A percentile compares a stretch with the other conserved stretches of the same genome.
These are phyloP conservation scores for Leucophenga maculata DNA, from an alignment of 2,888 invertebrate genomes.

Conservation along the genomic window DNA sequence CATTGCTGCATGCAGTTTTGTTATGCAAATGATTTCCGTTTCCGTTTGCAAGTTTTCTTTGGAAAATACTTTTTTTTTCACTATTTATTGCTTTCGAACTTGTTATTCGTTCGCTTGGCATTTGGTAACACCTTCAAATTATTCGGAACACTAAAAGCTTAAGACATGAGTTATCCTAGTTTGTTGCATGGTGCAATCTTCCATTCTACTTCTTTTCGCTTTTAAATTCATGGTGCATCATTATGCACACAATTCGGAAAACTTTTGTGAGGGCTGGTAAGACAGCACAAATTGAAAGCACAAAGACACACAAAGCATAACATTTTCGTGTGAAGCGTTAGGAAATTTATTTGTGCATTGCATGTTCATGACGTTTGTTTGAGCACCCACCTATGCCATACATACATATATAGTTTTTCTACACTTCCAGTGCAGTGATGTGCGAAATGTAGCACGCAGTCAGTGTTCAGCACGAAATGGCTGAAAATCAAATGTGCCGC, in stretches of 20 bases:
- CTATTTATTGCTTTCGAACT: not conserved
- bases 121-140: constrained; percentile 23
- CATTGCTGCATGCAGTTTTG: constrained; percentile 57
- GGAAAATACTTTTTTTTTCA: not conserved
- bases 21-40: constrained; percentile 59
- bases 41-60: constrained; percentile 13
- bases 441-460: constrained; percentile 11
- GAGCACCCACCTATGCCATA: constrained; percentile 4
- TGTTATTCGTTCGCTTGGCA: constrained; percentile 4
- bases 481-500: constrained; percentile 1
- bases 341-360: constrained; percentile 46
- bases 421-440: not conserved
- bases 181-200: no score
- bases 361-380: constrained; percentile 38
- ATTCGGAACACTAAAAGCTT: not conserved
- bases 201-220: no score
- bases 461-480: constrained; percentile 12
- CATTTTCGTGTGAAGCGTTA: not conserved
- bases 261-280: constrained; percentile 37
- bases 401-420: not conserved
- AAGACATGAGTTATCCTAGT: no score
- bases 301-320: constrained; percentile 33
- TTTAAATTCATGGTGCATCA: no score
- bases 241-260: not conserved
- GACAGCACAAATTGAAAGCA: constrained; percentile 32